These are phyloP conservation scores for Neelides folsomi DNA, from an alignment of 2,888 invertebrate genomes.

Conservation along the genomic window DNA sequence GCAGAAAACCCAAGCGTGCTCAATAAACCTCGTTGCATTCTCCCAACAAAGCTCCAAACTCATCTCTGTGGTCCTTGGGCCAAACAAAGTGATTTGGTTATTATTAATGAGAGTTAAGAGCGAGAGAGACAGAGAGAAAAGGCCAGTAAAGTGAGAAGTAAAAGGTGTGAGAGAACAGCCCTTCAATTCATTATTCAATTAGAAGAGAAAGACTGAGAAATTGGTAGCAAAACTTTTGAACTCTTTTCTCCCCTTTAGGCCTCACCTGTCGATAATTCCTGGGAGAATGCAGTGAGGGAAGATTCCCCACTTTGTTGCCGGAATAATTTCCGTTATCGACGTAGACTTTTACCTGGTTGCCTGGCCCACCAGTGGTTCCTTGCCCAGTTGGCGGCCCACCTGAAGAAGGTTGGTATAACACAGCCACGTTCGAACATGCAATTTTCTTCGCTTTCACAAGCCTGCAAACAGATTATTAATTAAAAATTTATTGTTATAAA, in stretches of 20 bases:
- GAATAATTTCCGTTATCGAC: slow-evolving; percentile 63
- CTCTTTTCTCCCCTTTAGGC: slow-evolving; percentile 6
- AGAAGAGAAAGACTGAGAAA: neutral
- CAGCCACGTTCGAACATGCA: slow-evolving; percentile 16
- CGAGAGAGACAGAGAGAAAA: neutral
- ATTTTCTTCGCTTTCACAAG: slow-evolving; percentile 28
- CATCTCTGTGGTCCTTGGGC: neutral
- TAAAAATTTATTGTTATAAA: neutral
- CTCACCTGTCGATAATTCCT: slow-evolving; percentile 32
- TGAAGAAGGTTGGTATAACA: slow-evolving; percentile 23
- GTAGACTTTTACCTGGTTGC: slow-evolving; percentile 85
- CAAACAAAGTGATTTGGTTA: neutral
- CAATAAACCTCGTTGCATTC: slow-evolving; percentile 31
- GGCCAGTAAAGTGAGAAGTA: neutral
- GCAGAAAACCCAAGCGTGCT: slow-evolving; percentile 4
- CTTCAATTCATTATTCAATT: slow-evolving; percentile 4
- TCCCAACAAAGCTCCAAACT: slow-evolving; percentile 16
- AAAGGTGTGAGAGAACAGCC: slow-evolving; percentile 2
- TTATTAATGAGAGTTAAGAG: neutral
- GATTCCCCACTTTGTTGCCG: slow-evolving; percentile 29
- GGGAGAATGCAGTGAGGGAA: slow-evolving; percentile 33
- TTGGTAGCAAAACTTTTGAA: slow-evolving; percentile 1
- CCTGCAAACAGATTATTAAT: slow-evolving; percentile 10
- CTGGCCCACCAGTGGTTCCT: slow-evolving; percentile 17
- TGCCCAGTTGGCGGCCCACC: slow-evolving; percentile 1